Conservation (phyloP, 2,113 vertebrate species). For the Ivindomyrus marchei region DNA sequence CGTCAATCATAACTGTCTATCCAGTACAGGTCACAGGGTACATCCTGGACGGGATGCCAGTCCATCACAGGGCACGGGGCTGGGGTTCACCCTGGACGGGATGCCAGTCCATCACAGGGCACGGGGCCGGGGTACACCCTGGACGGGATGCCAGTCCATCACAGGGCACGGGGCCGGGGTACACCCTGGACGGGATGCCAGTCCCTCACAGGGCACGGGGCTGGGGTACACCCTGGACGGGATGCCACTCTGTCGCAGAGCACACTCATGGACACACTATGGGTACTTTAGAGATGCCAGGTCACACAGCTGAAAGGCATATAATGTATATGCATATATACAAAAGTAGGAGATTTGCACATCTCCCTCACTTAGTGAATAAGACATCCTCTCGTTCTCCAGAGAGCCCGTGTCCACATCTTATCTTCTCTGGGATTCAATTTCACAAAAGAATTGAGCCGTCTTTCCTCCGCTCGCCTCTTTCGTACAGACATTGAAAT, state of each 20-base stretch:
- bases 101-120: too few species aligned
- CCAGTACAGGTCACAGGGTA: background rate
- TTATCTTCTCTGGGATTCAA: conserved; percentile 2
- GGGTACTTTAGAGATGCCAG: background rate
- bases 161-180: background rate
- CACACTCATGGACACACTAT: background rate
- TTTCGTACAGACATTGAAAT: background rate
- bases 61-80: background rate
- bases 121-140: background rate
- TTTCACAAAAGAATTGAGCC: background rate
- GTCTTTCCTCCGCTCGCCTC: background rate
- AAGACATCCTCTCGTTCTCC: background rate
- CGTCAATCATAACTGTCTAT: background rate
- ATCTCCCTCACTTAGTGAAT: background rate
- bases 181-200: background rate
- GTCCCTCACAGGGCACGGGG: background rate
- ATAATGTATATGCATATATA: background rate
- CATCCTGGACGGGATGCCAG: background rate
- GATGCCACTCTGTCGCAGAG: background rate
- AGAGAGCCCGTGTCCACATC: background rate
- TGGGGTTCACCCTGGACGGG: too few species aligned
- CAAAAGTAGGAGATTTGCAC: background rate
- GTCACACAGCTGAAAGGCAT: background rate
- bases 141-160: too few species aligned
- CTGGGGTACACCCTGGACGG: background rate